Conservation (phyloP, 2,888 invertebrate species). For the Imbricaverruca yamaguchii region DNA sequence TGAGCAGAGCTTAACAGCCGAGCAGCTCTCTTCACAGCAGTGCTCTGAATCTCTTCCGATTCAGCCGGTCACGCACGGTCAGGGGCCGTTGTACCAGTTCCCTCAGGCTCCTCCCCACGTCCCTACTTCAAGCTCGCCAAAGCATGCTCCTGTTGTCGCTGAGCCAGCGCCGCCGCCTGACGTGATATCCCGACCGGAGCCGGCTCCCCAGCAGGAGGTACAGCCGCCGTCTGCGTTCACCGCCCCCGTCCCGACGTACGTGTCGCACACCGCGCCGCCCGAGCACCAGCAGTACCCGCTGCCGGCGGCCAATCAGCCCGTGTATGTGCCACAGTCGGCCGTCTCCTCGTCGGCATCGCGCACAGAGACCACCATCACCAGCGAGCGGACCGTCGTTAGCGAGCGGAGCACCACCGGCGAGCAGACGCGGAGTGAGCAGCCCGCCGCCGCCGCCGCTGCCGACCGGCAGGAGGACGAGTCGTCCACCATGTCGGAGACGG, state of each 20-base stretch:
- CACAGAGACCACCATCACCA: neutral
- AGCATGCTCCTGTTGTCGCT: neutral
- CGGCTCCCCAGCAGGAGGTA: neutral
- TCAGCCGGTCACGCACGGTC: too few relatives aligned
- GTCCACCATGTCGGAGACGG: neutral
- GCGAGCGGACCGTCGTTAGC: neutral
- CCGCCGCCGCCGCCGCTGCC: neutral
- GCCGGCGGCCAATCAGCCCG: neutral
- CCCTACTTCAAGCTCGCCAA: neutral
- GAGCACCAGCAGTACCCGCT: neutral
- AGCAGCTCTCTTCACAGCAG: neutral
- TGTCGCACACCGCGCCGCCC: neutral
- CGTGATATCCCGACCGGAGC: neutral
- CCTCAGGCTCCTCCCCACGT: neutral
- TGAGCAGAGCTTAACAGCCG: neutral
- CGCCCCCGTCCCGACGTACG: neutral
- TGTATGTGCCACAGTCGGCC: neutral
- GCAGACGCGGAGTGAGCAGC: neutral
- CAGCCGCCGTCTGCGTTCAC: neutral
- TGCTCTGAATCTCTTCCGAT: neutral
- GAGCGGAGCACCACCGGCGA: neutral
- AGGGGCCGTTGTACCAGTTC: neutral
- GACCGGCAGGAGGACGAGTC: too few relatives aligned
- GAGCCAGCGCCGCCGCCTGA: neutral
- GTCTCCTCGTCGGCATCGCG: neutral